Conservation (phyloP, 1,140 invertebrate genomes). For the Conus ventricosus region DNA sequence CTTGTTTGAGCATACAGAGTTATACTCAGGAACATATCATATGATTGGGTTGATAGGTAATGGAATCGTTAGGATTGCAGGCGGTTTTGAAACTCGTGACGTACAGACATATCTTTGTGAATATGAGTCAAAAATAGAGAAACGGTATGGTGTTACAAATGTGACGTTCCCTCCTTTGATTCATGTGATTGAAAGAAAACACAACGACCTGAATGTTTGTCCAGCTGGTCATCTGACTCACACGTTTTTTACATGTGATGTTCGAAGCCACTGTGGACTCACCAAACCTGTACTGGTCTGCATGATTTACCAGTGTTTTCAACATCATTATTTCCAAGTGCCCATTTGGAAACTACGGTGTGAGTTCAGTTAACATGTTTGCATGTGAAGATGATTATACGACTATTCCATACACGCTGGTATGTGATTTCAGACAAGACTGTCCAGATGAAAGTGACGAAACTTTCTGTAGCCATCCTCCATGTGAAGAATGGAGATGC, state of each 20-base stretch:
- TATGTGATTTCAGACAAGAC: constrained; percentile 9
- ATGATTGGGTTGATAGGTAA: no score
- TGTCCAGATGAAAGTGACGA: neutral
- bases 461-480: neutral
- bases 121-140: neutral
- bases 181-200: neutral
- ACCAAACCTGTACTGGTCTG: neutral
- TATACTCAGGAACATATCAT: no score
- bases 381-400: neutral
- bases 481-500: neutral
- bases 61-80: neutral
- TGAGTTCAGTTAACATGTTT: no score
- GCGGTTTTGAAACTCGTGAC: neutral
- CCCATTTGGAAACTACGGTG: no score
- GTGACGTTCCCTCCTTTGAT: neutral
- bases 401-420: neutral
- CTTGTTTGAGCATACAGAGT: no score
- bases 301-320: no score
- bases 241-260: neutral
- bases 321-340: no score
- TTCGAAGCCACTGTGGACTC: neutral
- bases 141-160: neutral
- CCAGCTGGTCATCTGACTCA: neutral
- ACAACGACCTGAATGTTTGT: neutral
- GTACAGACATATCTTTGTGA: neutral